Evolutionary conservation across 53 echinoderm and acorn worm species (phyloP).

Genomic region (Pentamera pediparva): DNA sequence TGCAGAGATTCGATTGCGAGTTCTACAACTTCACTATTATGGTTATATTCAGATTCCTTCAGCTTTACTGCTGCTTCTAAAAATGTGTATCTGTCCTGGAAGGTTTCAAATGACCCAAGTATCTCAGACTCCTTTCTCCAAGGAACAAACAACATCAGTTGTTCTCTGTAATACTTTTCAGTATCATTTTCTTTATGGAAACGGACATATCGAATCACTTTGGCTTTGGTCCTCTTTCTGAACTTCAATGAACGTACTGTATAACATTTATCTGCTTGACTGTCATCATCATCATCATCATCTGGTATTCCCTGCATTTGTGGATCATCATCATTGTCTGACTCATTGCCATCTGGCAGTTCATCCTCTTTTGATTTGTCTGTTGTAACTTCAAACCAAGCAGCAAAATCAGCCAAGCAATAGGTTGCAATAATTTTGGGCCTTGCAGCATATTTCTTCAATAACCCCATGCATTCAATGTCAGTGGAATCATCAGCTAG

Average conservation of each 20-base stretch:
- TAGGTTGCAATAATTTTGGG: neutral
- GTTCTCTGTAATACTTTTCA: conserved; percentile 3
- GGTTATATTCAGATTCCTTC: conserved; percentile 8
- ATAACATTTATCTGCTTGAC: neutral
- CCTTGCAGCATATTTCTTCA: too few species aligned
- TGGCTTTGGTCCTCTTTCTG: conserved; percentile 2
- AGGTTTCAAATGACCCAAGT: neutral
- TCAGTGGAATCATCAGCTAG: conserved; percentile 26
- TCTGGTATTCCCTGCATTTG: neutral
- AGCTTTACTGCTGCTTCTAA: neutral
- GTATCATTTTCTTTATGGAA: neutral
- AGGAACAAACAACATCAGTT: conserved; percentile 8
- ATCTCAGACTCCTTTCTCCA: conserved; percentile 18
- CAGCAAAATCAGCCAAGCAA: too few species aligned
- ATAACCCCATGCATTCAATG: neutral
- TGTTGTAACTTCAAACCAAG: conserved; percentile 11
- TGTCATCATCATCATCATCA: neutral
- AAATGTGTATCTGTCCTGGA: neutral
- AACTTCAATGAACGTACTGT: neutral
- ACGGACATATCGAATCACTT: neutral
- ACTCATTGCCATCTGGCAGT: neutral
- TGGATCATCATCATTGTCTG: neutral
- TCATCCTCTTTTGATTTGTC: conserved; percentile 11
- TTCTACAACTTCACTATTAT: conserved; percentile 6
- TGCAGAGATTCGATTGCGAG: neutral